Evolutionary conservation across 2,888 invertebrate species (phyloP), one percentile per base, ranked within the genome.

Genomic region (Athalia rosae): DNA sequence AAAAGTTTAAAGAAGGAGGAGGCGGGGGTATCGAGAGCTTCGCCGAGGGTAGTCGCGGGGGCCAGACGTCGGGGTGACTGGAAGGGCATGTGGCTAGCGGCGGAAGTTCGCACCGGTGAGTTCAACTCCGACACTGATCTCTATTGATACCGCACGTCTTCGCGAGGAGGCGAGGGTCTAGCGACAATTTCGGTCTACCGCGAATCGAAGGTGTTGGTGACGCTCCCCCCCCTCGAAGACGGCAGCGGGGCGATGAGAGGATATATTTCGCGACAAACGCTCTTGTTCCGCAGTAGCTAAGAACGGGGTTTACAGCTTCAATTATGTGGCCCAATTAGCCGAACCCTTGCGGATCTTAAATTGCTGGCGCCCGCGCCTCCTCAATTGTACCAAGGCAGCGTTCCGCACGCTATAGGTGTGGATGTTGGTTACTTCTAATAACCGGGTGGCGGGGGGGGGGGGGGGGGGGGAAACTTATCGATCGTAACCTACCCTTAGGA

Each of bases 41-140:
- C 48, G 13, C 11, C 9, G 71, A 48, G 61, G 61, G 47, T 15
- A 15, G 3, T 61, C 74, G 7, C 11, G 28, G 48, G 74, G 48
- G 47, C 61, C 48, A 48, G 48, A 48, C 59, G 28, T 61, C 61
- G 28, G 61, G 61, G 62, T 74, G 71, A 58, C 58, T 56, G 28
- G 28, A 28, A 28, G 28, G 28, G 28, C 28, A 48, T 71, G 43
- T 41, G 71, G 7, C 56, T 45, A 41, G 67, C 58, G 62, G 74
- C 86, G 86, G 86, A 87, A 86, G 87, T 87, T 80, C 86, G 84
- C 84, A 76, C 79, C 76, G 81, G 79, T 77, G 53, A 77, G 76
- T 69, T 78, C 79, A 80, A 80, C 80, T 80, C 74, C 74, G 77
- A 81, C 83, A 28, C 28, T 28, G 28, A 28, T 28, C 28, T 83